A percentile compares a stretch with the other conserved stretches of the same genome.
Evolutionary conservation across 2,888 invertebrate species (phyloP).

Genomic region (Drosophila nigricruria): DNA sequence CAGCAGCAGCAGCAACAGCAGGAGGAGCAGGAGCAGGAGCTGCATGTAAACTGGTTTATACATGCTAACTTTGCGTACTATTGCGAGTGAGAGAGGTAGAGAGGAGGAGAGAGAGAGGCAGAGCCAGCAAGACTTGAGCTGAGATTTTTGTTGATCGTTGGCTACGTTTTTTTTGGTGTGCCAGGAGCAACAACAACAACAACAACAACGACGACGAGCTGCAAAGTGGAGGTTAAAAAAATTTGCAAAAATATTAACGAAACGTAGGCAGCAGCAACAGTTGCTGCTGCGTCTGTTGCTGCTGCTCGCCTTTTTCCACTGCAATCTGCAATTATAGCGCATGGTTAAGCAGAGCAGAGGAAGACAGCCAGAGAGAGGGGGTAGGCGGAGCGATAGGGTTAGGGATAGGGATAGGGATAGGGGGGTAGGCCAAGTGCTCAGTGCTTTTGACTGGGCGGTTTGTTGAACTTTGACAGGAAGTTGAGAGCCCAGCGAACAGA

Average conservation of each 20-base stretch:
- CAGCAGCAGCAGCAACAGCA: constrained; percentile 18
- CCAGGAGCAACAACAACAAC: constrained; percentile 49
- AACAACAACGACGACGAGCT: constrained; percentile 54
- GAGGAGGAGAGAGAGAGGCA: constrained; percentile 2
- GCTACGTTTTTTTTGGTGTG: constrained; percentile 56
- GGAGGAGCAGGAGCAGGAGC: constrained; percentile 1
- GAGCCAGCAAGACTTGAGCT: constrained; percentile 24
- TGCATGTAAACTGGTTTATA: constrained; percentile 61
- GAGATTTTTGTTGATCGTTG: constrained; percentile 58
- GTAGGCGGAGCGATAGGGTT: neutral
- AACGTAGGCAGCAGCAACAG: constrained; percentile 75
- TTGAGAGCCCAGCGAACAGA: constrained; percentile 58
- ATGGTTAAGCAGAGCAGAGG: constrained; percentile 40
- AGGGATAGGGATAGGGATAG: constrained; percentile 2
- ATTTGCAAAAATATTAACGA: constrained; percentile 80
- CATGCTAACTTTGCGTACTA: constrained; percentile 61
- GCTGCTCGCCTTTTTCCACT: constrained; percentile 77
- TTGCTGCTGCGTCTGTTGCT: constrained; percentile 53
- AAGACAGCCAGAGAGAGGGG: neutral
- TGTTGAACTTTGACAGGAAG: constrained; percentile 79
- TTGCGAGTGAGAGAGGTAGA: constrained; percentile 43
- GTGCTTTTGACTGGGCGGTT: constrained; percentile 73
- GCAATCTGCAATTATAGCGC: constrained; percentile 76
- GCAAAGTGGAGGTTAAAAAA: constrained; percentile 80
- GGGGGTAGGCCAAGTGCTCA: constrained; percentile 40